Evolutionary conservation across 2,888 invertebrate genomes (phyloP), one percentile per base, ranked within the genome.

Genomic region (Dicyrtoma fusca): DNA sequence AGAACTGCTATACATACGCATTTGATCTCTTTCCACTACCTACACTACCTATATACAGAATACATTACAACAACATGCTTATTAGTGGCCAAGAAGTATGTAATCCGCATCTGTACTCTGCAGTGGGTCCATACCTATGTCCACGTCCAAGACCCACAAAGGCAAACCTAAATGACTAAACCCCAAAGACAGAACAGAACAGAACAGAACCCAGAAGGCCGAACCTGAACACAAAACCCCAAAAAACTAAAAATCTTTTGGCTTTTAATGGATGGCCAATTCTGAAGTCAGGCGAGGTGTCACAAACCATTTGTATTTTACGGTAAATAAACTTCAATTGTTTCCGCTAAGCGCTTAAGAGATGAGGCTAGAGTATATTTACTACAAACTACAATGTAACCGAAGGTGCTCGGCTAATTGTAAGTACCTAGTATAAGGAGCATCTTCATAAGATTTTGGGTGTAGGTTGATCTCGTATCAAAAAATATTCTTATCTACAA

Each of bases 301-400:
- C 72, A 62, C 68, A 68, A 68, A 68, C 62, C 57, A 61, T 61
- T 70, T 73, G 65, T 42, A 53, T 71, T 73, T 73, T 69, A 70
- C 73, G 73, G 73, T 73, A 64, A 69, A 66, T 73, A 65, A 73
- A 73, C 73, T 69, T 65, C 26, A 70, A 69, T 65, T 51, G 73
- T 73, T 73, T 73, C 73, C 73, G 73, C 73, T 64, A 73, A 34
- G 51, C 17, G n/a, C 23, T 65, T 45, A 21, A 57, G 14, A 34
- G 34, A 5, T 34, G 8, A 34, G 34, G n/a, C n/a, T n/a, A 34
- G 34, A 34, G 34, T 34, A 34, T 34, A 34, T 34, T 34, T 34
- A 34, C 34, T 34, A 5, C 34, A 5, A 8, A 34, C 34, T 34
- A 5, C 34, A 5, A 8, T 34, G 34, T 3, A 34, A 8, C 34